A percentile compares a stretch with the other conserved stretches of the same genome.
Conservation (phyloP, 2,113 vertebrate genomes). For the Erythrocercus mccallii region DNA sequence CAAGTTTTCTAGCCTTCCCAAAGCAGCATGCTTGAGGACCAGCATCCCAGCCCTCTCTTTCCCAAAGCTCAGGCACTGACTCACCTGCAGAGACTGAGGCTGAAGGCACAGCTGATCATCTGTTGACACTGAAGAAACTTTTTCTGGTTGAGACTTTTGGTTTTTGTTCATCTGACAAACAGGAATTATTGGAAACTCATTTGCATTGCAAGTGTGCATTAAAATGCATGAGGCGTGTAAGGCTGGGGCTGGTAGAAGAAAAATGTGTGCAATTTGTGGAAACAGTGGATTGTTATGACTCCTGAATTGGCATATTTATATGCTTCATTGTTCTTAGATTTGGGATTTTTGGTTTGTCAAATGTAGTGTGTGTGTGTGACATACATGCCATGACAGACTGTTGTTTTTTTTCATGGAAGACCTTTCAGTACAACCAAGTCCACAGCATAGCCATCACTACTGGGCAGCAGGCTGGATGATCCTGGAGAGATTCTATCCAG, state of each 20-base stretch:
- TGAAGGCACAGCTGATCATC: not conserved
- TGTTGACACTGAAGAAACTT: not conserved
- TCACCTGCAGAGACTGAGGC: not conserved
- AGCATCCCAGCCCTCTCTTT: not conserved
- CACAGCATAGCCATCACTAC: not conserved
- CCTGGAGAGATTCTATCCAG: not conserved
- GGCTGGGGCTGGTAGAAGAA: slow-evolving; percentile 33
- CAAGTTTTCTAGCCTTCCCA: not conserved
- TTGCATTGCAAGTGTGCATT: slow-evolving; percentile 57
- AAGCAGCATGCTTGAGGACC: not conserved
- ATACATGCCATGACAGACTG: not conserved
- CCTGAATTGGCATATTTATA: slow-evolving; percentile 51
- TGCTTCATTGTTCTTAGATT: slow-evolving; percentile 46
- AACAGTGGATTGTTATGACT: slow-evolving; percentile 56
- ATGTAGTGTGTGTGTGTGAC: not conserved
- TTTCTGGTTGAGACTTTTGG: not conserved
- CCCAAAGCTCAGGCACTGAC: not conserved
- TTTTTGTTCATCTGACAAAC: slow-evolving; percentile 35
- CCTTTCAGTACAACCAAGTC: not conserved
- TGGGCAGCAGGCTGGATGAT: not conserved
- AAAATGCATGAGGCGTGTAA: slow-evolving; percentile 40
- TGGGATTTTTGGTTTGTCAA: slow-evolving; percentile 44
- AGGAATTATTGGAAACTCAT: slow-evolving; percentile 27
- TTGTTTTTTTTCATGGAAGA: not conserved
- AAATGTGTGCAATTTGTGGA: slow-evolving; percentile 43